Base-by-base conservation (phyloP, 2,888 invertebrate genomes). In the Torymus tubicola region DNA sequence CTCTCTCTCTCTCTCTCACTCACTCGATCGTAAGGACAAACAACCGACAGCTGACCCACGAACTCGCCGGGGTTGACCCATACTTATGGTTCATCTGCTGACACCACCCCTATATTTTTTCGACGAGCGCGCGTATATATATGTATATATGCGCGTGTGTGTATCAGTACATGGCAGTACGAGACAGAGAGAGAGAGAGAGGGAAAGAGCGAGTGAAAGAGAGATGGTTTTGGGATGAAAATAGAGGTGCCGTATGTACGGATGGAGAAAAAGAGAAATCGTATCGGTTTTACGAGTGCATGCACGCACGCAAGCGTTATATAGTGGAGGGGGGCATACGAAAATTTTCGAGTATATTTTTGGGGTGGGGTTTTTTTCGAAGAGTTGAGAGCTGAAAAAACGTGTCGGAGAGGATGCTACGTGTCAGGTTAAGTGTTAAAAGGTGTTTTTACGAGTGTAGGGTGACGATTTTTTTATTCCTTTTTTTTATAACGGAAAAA, bases 21-120 rank as follows among this genome's bases (percentile, higher is more conserved):
- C 69, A 16, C 69, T 68, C 68, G 21, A 58, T 50, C 61, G 64
- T 31, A 53, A 65, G 74, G 72, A 72, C 61, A 78, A 72, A 78
- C 88, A 90, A 88, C 89, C 87, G 89, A 89, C 90, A 90, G 90
- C 90, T 90, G 90, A 90, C 90, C 90, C 88, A 88, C 87, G 87
- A 70, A 53, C 50, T 21, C 67, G 68, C 86, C 88, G 83, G 84
- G 85, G 86, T 87, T 90, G 90, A 90, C 89, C 90, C 86, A 86
- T 86, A 88, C 90, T 88, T 87, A 87, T 86, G 89, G 87, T 88
- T 90, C 90, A 90, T 90, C 89, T 90, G 89, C 90, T 87, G 86
- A 88, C 87, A 87, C 86, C 87, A 86, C 85, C 86, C 86, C 83
- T 85, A 81, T 85, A 58, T 83, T 31, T 31, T 31, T 31, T 5